A percentile compares a stretch with the other conserved stretches of the same genome.
Conservation (phyloP, 2,113 vertebrate species). For the Azemiops feae region DNA sequence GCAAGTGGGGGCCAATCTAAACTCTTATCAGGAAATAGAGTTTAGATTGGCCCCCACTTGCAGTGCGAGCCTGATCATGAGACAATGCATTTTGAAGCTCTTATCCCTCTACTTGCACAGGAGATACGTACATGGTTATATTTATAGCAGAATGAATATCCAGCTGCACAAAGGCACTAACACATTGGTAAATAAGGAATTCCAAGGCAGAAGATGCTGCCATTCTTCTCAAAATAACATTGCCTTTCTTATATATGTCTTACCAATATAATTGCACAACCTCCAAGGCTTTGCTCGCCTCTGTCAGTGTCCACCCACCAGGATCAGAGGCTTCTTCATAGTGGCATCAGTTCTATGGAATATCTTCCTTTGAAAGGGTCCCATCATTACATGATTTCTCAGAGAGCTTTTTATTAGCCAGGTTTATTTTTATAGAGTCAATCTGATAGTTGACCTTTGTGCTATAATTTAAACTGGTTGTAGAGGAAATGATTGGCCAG, state of each 20-base stretch:
- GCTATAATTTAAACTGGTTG: not conserved
- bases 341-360: not conserved
- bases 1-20: not conserved
- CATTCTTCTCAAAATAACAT: not conserved
- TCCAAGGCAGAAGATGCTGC: not conserved
- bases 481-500: not conserved
- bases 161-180: not conserved
- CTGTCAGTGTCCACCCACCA: not conserved
- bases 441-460: not conserved
- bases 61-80: not conserved
- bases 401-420: not conserved
- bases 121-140: not conserved
- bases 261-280: not conserved
- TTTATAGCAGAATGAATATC: not conserved
- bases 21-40: too few species aligned
- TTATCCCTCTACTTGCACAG: not conserved
- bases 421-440: not conserved
- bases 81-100: not conserved
- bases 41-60: not conserved
- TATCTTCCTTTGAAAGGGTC: not conserved
- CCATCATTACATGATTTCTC: not conserved
- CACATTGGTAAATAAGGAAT: not conserved
- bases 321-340: not conserved
- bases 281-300: not conserved
- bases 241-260: not conserved